Conservation (phyloP, 2,113 vertebrate genomes). For the Oxygymnocypris stewartii region DNA sequence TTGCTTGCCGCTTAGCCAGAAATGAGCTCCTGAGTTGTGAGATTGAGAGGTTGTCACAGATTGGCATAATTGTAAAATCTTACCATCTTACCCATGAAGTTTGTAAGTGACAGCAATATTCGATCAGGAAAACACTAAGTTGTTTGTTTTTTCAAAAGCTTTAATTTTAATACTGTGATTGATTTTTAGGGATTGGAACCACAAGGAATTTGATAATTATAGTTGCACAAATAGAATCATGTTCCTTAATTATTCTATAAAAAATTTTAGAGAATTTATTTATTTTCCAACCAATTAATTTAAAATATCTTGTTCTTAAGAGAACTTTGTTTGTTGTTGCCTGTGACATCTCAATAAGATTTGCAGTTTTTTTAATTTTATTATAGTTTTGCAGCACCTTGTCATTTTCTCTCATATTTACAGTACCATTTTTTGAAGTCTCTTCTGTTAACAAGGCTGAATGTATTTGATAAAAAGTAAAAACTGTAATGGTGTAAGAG, state of each 20-base stretch:
- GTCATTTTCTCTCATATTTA: not conserved
- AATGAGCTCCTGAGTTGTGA: too few relatives aligned
- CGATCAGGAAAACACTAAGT: not conserved
- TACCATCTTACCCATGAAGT: too few relatives aligned
- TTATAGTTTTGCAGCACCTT: not conserved
- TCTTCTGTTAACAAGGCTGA: too few relatives aligned
- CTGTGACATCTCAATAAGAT: too few relatives aligned
- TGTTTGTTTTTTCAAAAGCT: not conserved
- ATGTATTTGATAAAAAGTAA: too few relatives aligned
- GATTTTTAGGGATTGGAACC: not conserved
- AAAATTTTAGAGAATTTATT: not conserved
- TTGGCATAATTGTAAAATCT: not conserved
- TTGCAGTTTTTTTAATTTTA: not conserved
- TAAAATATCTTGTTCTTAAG: not conserved
- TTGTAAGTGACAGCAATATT: not conserved
- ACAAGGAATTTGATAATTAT: not conserved
- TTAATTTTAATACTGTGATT: not conserved
- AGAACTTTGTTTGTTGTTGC: not conserved
- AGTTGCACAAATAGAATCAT: not conserved
- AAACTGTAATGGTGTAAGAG: too few relatives aligned
- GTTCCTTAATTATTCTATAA: not conserved
- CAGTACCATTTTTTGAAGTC: too few relatives aligned
- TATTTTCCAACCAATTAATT: not conserved
- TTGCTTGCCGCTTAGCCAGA: not conserved
- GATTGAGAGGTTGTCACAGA: too few relatives aligned